Conservation (phyloP, 2,888 invertebrate genomes). For the Monochamus alternatus region DNA sequence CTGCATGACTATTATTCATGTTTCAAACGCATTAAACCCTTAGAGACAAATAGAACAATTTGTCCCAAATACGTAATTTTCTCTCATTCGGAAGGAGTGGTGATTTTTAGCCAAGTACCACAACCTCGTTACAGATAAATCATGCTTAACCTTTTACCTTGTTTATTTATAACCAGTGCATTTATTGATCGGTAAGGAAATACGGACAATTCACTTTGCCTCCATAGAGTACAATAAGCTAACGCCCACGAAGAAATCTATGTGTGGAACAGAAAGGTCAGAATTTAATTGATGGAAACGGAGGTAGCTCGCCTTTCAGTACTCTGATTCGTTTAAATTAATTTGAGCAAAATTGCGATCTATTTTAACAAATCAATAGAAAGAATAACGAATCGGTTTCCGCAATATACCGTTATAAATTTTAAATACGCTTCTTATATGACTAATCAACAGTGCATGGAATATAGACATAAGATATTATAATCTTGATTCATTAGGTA, state of each 20-base stretch:
- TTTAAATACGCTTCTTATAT: too few species aligned
- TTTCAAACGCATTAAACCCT: too few species aligned
- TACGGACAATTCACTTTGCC: slow-evolving; percentile 14
- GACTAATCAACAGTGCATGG: too few species aligned
- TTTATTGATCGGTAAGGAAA: slow-evolving; percentile 7
- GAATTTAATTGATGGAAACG: not conserved
- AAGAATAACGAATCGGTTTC: too few species aligned
- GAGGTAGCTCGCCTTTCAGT: not conserved
- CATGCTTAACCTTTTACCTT: slow-evolving; percentile 26
- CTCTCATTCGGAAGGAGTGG: slow-evolving; percentile 21
- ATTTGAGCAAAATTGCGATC: too few species aligned
- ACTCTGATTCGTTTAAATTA: too few species aligned
- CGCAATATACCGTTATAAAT: too few species aligned
- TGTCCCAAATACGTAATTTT: not conserved
- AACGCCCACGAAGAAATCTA: slow-evolving; percentile 7
- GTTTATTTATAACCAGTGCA: slow-evolving; percentile 11
- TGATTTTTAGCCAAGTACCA: slow-evolving; percentile 18
- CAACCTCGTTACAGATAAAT: slow-evolving; percentile 14
- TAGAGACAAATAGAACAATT: not conserved
- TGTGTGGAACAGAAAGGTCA: slow-evolving; percentile 10
- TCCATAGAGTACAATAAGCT: slow-evolving; percentile 7
- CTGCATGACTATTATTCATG: too few species aligned
- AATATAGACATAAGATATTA: too few species aligned
- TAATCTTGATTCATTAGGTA: too few species aligned
- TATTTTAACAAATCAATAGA: not conserved